Percentiles rank a stretch among this genome's conserved stretches.
Evolutionary conservation across 92 coral and sea anemone species (phyloP).

Genomic region (Desmophyllum pertusum): DNA sequence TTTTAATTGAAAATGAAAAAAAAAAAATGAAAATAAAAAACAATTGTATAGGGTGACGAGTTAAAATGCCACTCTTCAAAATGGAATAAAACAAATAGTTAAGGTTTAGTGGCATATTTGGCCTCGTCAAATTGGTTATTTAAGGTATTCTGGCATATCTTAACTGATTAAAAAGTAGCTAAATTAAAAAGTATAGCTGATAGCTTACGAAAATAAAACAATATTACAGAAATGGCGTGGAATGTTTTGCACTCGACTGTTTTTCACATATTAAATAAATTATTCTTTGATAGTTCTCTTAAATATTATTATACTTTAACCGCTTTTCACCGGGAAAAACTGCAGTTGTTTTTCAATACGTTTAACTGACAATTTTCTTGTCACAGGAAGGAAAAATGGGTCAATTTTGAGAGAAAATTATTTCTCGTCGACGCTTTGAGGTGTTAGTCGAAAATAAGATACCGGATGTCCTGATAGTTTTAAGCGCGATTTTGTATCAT

Average conservation of each 20-base stretch:
- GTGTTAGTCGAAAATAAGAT: not conserved
- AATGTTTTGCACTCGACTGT: not conserved
- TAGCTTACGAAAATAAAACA: not conserved
- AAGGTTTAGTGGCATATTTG: not conserved
- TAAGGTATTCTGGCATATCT: not conserved
- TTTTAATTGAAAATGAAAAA: not conserved
- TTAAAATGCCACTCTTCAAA: not conserved
- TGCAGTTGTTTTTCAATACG: not conserved
- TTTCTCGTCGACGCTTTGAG: conserved; percentile 12
- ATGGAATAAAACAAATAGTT: not conserved
- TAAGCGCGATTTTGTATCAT: not conserved
- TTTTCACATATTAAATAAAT: not conserved
- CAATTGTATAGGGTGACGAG: not conserved
- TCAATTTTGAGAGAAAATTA: not conserved
- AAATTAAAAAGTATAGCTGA: not conserved
- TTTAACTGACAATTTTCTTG: not conserved
- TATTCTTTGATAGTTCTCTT: not conserved
- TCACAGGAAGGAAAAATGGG: not conserved
- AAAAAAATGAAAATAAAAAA: not conserved
- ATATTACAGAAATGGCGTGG: not conserved
- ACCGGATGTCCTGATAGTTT: not conserved
- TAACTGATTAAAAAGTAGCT: not conserved
- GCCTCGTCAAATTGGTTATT: not conserved
- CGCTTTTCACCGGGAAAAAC: not conserved
- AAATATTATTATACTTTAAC: not conserved